Conservation (phyloP, 2,888 invertebrate species). For the Coenonympha glycerion region DNA sequence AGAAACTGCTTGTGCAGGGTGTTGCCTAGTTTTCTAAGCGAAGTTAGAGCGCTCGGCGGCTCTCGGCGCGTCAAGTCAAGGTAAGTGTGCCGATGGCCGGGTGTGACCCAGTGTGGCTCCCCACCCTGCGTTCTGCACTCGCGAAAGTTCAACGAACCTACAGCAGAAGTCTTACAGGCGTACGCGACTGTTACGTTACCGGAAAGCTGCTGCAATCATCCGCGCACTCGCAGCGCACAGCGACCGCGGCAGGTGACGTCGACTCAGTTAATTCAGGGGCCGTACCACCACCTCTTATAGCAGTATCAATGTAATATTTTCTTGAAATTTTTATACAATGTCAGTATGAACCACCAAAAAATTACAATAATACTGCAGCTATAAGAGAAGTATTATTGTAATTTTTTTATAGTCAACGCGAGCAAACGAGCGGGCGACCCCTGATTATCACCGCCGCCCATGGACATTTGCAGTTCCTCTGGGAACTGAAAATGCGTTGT, state of each 20-base stretch:
- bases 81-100: conserved; percentile 75
- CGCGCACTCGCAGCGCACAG: conserved; percentile 27
- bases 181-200: conserved; percentile 73
- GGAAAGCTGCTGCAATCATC: conserved; percentile 68
- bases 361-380: no score
- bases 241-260: conserved; percentile 15
- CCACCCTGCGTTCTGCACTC: conserved; percentile 72
- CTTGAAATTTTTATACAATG: no score
- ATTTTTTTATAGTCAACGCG: no score
- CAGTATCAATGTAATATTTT: no score
- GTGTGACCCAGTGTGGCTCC: conserved; percentile 71
- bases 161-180: conserved; percentile 72
- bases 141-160: conserved; percentile 72
- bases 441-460: no score
- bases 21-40: conserved; percentile 66
- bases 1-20: conserved; percentile 40
- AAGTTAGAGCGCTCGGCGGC: conserved; percentile 41
- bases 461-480: no score
- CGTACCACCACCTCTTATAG: no score
- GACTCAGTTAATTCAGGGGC: no score
- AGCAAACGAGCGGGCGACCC: no score
- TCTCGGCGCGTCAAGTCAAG: conserved; percentile 67
- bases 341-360: no score
- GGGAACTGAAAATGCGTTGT: no score
- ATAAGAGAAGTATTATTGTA: no score